phyloP scores from a whole-genome alignment of 2,888 invertebrate genomes.

The Tupiocoris notatus region DNA sequence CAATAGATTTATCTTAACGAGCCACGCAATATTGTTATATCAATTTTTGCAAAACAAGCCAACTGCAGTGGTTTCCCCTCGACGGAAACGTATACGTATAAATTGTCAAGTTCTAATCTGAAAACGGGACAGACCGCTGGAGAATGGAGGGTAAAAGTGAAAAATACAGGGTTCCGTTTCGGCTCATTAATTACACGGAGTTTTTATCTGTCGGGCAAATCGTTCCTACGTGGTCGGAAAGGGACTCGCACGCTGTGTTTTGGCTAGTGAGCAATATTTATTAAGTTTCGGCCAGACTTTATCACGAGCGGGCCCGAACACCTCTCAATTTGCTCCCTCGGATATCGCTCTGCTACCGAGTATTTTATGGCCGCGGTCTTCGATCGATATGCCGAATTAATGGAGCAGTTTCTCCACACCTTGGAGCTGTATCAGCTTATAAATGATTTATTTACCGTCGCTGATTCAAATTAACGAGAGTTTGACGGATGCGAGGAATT shows the following conservation, averaged over 20 bases:
- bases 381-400: too few relatives aligned
- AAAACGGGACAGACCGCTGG: background rate
- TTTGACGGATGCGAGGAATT: too few relatives aligned
- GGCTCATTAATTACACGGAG: constrained; percentile 24
- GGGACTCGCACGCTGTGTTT: background rate
- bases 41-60: background rate
- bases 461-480: too few relatives aligned
- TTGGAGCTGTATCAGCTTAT: too few relatives aligned
- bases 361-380: too few relatives aligned
- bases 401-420: too few relatives aligned
- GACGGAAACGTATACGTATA: background rate
- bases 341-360: background rate
- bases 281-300: background rate
- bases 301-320: background rate
- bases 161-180: constrained; percentile 13
- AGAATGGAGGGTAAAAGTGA: background rate
- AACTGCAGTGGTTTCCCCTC: background rate
- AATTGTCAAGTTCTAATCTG: background rate
- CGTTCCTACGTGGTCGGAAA: background rate
- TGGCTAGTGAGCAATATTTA: background rate
- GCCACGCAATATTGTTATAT: background rate
- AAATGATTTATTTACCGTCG: too few relatives aligned
- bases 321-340: background rate
- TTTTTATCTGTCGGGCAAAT: constrained; percentile 22
- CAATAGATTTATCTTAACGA: background rate